phyloP scores from a whole-genome alignment of 2,888 invertebrate species.

The Microdon myrmicae region DNA sequence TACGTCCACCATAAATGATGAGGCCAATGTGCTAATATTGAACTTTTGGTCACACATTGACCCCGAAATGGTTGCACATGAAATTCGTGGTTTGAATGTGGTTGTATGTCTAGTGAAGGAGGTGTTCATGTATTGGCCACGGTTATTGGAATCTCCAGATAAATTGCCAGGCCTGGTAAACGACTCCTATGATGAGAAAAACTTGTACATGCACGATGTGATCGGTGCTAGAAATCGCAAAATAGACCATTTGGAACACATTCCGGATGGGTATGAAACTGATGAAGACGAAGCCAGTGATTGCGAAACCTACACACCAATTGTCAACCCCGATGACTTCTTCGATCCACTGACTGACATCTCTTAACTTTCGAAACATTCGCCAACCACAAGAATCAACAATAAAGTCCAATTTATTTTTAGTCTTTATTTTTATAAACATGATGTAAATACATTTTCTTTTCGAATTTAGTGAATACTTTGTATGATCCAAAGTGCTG shows the following conservation, averaged over 20 bases:
- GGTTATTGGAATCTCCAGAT: slow-evolving; percentile 51
- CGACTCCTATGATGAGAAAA: slow-evolving; percentile 54
- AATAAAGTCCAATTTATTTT: too few relatives aligned
- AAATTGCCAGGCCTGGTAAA: slow-evolving; percentile 55
- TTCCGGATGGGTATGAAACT: slow-evolving; percentile 22
- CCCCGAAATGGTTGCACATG: slow-evolving; percentile 55
- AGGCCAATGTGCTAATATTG: slow-evolving; percentile 52
- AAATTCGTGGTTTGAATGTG: slow-evolving; percentile 58
- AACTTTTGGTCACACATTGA: slow-evolving; percentile 55
- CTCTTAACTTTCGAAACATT: too few relatives aligned
- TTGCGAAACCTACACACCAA: slow-evolving; percentile 36
- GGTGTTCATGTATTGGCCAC: slow-evolving; percentile 56
- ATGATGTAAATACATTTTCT: too few relatives aligned
- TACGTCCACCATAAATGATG: slow-evolving; percentile 43
- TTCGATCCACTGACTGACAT: slow-evolving; percentile 31
- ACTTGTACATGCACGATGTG: slow-evolving; percentile 47
- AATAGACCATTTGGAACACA: slow-evolving; percentile 1
- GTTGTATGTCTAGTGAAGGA: slow-evolving; percentile 57
- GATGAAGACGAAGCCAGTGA: slow-evolving; percentile 3
- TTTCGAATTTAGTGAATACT: too few relatives aligned
- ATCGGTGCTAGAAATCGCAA: not conserved
- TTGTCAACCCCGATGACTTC: slow-evolving; percentile 24
- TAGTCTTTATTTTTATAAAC: too few relatives aligned
- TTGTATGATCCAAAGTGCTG: too few relatives aligned
- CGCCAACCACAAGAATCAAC: too few relatives aligned